Evolutionary conservation across 1,140 invertebrate genomes (phyloP), one percentile per base, ranked within the genome.

Genomic region (Aphelenchoides besseyi): DNA sequence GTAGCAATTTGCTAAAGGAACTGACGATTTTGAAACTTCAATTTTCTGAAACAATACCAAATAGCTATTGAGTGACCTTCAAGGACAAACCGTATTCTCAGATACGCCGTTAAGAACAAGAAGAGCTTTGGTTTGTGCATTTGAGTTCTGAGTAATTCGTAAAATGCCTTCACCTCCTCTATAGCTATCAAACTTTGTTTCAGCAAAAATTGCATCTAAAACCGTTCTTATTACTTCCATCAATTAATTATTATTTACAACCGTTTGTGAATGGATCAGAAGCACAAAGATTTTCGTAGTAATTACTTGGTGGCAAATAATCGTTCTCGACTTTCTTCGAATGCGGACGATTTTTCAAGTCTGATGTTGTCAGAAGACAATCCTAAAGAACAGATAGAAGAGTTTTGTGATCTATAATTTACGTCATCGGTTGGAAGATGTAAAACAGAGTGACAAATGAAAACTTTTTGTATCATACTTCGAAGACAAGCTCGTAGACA

Each of bases 211-310:
- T 2, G 53, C 71, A 1, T 30, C 71, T 72, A 53, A 68, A 72
- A 28, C 30, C 1, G 26, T 9, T 32, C 29, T 12, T 5, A 3
- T 32, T 23, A 2, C n/a, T 2, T 23, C 9, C n/a, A 16, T 53
- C 30, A 48, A 32, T 23, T 18, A n/a, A 16, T n/a, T 18, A 3
- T n/a, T 36, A 16, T 18, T 73, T 28, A 33, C 67, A 9, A 48
- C 57, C 12, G 26, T 29, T 29, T 8, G 30, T 36, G 23, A 52
- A 66, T 0, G 72, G 72, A 12, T 23, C 12, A n/a, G 62, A 36
- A 8, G 72, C 72, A 35, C 72, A 73, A 23, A 72, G 48, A 55
- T 73, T 73, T 68, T 73, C 72, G 35, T 77, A 73, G 32, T 74
- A 73, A 33, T 73, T 73, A 30, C 52, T 68, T n/a, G 73, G 74